Base-by-base conservation (phyloP, 1,140 invertebrate genomes). In the Euwallacea fornicatus region DNA sequence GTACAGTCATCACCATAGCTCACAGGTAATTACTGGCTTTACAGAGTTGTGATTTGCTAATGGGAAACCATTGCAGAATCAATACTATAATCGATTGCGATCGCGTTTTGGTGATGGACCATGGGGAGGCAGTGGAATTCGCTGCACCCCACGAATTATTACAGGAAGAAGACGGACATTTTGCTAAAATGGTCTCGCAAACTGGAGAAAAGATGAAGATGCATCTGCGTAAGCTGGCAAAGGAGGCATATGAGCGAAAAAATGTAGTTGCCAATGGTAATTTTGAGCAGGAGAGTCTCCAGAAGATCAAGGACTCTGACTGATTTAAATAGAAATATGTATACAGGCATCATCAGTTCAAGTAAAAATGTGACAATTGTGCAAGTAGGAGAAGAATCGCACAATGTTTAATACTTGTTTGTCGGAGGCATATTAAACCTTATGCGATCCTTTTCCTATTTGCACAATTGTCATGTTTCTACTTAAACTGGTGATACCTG, bases 1-100 rank as follows among this genome's bases (percentile, higher is more conserved):
- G 89, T 69, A 94, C 93, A 0, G 90, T 95, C 6, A 81, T 95
- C 4, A 94, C 93, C 0, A 93, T 95, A 74, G 92, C 93, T 7
- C 92, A 94, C 82, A 84, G 92, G 59, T 81, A 33, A 33, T 33
- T 33, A 4, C 21, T 2, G 1, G 1, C 4, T 33, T 33, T 33
- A 2, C 21, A 33, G 21, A 33, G 21, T 33, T 33, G 21, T 33
- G 21, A 33, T 33, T 33, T 33, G 21, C 4, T 33, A 33, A 33
- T 33, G 21, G 21, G 21, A 33, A 33, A 33, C 21, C 1, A 33
- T 33, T 33, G 21, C 21, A 33, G 21, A 33, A 33, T 93, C 8
- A 88, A 93, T 77, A 94, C 92, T 6, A 89, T 94, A 13, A 86
- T 95, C 83, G 87, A 90, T 73, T 86, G 83, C 9, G 75, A 74